Base-by-base conservation (phyloP, 1,140 invertebrate genomes). In the Hycleus cichorii region DNA sequence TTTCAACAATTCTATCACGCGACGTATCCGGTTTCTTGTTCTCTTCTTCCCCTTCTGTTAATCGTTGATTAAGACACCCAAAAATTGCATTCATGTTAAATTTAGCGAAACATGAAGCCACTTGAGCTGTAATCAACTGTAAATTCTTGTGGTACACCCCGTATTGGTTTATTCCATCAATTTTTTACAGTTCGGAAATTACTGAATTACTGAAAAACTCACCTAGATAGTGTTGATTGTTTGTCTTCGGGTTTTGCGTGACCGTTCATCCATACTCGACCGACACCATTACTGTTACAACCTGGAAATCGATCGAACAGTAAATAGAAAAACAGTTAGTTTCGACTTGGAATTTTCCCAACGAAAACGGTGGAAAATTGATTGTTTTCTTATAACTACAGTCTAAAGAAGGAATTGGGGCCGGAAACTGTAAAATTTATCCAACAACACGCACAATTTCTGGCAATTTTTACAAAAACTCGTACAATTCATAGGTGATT, bases 141-240 rank as follows among this genome's bases (percentile, higher is more conserved):
- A 12, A 12, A 12, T 12, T 12, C 12, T 12, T 12, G 12, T 12
- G 12, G 12, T 12, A 12, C 12, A 12, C 12, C 12, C 12, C 12
- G 1, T 12, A 12, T 12, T 12, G 12, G 12, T 12, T 12, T 12
- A 12, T 18, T 18, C 18, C 2, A 18, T 18, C 1, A 18, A 18
- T 18, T 18, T 18, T 18, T 18, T 18, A 1, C 18, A 18, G 18
- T 18, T 18, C 1, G 2, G 1, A 18, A 18, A 18, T 18, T 18
- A 1, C 1, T 18, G 18, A 18, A 18, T 18, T 2, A 26, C 10
- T 12, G 5, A 7, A 49, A 10, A 42, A 10, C 11, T 73, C 65
- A 74, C 74, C 73, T 73, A 18, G 73, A 75, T 47, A 75, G 58
- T 45, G 74, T 75, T 27, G 74, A 75, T 58, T 74, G 72, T 63